A percentile compares a stretch with the other conserved stretches of the same genome.
phyloP scores from a whole-genome alignment of 2,113 vertebrate genomes.

The Micromys minutus region DNA sequence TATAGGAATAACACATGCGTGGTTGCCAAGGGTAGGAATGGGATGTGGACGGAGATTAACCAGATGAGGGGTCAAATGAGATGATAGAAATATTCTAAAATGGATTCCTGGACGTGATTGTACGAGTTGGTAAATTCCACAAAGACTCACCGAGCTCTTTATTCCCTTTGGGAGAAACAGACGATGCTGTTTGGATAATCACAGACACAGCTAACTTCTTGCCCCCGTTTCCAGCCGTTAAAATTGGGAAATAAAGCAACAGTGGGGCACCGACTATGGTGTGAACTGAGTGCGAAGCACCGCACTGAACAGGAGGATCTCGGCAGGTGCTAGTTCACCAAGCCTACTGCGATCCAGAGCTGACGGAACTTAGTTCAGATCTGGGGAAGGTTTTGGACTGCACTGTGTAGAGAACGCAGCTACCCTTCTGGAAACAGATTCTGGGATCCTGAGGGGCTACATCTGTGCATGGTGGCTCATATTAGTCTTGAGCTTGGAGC shows the following conservation, averaged over 20 bases:
- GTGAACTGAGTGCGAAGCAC: not conserved
- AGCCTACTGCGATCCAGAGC: not conserved
- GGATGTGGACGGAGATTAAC: not conserved
- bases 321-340: not conserved
- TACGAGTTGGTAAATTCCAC: not conserved
- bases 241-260: conserved; percentile 10
- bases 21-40: not conserved
- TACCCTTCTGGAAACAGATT: not conserved
- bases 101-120: not conserved
- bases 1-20: not conserved
- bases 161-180: not conserved
- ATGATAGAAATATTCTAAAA: not conserved
- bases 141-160: not conserved
- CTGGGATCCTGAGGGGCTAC: not conserved
- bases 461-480: not conserved
- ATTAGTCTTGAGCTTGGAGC: not conserved
- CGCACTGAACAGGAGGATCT: not conserved
- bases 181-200: not conserved
- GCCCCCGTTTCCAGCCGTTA: not conserved
- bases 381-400: not conserved
- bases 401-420: not conserved
- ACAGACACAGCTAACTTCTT: not conserved
- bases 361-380: not conserved
- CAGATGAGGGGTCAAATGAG: not conserved
- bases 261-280: not conserved